Conservation (phyloP, 2,888 invertebrate species). For the Apamea anceps region DNA sequence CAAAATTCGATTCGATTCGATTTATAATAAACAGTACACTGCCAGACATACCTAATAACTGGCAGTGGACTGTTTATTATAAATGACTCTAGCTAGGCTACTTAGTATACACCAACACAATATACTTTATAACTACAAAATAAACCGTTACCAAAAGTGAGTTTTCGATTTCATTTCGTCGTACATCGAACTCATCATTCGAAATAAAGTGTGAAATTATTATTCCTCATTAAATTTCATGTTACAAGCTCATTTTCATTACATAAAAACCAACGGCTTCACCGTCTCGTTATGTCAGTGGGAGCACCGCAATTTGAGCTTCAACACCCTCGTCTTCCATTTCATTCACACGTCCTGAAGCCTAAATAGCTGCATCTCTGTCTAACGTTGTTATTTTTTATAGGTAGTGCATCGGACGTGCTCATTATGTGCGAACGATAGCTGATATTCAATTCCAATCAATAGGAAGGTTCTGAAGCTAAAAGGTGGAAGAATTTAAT, state of each 20-base stretch:
- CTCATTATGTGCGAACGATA: conserved; percentile 67
- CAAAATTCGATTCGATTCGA: too few species aligned
- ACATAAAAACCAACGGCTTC: conserved; percentile 72
- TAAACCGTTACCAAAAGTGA: neutral
- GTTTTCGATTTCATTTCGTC: neutral
- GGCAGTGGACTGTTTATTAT: too few species aligned
- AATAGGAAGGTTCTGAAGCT: conserved; percentile 17
- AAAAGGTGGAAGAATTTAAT: neutral
- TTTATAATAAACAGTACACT: too few species aligned
- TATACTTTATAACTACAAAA: neutral
- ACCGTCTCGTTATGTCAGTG: conserved; percentile 65
- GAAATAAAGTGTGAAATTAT: conserved; percentile 62
- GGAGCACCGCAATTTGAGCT: conserved; percentile 67
- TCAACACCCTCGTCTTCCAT: conserved; percentile 51
- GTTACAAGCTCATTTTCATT: conserved; percentile 75
- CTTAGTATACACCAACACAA: too few species aligned
- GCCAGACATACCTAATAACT: too few species aligned
- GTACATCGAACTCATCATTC: conserved; percentile 18
- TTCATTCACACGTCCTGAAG: conserved; percentile 31
- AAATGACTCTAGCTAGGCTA: too few species aligned
- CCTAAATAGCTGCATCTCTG: conserved; percentile 33
- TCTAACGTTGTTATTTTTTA: conserved; percentile 72
- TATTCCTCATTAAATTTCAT: conserved; percentile 65
- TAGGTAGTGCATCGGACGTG: conserved; percentile 60
- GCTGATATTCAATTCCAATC: conserved; percentile 54